A percentile compares a stretch with the other conserved stretches of the same genome.
Conservation (phyloP, 1,140 invertebrate species). For the Ridgeia piscesae region DNA sequence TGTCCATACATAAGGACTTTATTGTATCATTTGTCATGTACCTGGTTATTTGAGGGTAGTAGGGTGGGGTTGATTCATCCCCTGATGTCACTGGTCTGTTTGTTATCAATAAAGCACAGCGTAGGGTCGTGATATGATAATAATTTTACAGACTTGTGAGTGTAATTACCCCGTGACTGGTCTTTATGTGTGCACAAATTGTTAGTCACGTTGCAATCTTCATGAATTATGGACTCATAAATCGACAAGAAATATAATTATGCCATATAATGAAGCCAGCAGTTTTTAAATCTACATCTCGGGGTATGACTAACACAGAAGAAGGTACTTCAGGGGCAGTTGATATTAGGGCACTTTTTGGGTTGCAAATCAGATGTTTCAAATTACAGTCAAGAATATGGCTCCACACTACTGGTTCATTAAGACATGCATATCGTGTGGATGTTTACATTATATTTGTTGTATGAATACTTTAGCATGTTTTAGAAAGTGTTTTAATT, state of each 20-base stretch:
- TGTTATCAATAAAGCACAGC: neutral
- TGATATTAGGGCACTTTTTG: neutral
- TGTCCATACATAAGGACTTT: neutral
- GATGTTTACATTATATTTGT: neutral
- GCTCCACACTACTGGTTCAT: neutral
- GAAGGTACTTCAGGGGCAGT: neutral
- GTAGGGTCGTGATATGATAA: neutral
- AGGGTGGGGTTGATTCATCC: neutral
- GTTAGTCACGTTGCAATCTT: neutral
- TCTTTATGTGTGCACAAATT: neutral
- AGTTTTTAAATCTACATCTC: neutral
- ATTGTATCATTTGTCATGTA: neutral
- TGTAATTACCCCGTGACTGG: neutral
- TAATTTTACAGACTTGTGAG: neutral
- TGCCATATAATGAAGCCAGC: neutral
- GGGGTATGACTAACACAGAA: neutral
- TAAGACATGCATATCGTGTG: neutral
- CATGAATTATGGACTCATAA: slow-evolving; percentile 1
- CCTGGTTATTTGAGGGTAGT: neutral
- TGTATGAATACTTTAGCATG: neutral
- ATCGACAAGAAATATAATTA: neutral
- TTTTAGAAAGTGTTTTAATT: neutral
- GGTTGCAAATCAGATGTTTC: neutral
- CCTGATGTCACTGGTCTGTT: neutral
- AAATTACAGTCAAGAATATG: neutral